Percentiles rank a stretch among this genome's conserved stretches.
These are phyloP conservation scores for Propithecus coquereli DNA, from an alignment of 2,113 vertebrate genomes.

Conservation along the genomic window DNA sequence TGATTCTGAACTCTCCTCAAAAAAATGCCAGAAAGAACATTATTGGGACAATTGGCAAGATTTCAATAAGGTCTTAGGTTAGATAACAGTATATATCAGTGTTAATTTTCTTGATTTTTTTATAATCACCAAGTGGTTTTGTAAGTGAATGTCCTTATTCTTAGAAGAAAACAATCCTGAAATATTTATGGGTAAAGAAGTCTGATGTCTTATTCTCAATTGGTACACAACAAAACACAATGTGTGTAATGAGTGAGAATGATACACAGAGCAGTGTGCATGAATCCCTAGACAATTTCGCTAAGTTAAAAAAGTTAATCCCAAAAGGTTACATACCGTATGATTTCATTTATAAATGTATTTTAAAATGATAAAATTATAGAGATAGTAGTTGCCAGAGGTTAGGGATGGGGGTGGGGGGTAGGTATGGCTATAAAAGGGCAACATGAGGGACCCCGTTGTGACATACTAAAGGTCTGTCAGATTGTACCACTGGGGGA, in stretches of 20 bases:
- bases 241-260: background rate
- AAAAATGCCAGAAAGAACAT: background rate
- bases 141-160: background rate
- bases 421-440: background rate
- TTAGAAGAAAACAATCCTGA: background rate
- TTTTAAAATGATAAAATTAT: background rate
- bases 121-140: background rate
- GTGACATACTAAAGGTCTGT: background rate
- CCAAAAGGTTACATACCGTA: background rate
- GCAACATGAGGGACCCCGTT: background rate
- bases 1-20: background rate
- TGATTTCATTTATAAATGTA: background rate
- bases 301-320: background rate
- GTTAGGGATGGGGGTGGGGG: background rate
- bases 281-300: background rate
- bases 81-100: background rate
- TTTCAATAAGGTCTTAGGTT: background rate
- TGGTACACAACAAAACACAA: background rate
- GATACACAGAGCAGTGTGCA: background rate
- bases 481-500: background rate
- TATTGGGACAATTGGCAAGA: background rate
- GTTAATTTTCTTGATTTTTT: background rate
- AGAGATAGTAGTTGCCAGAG: background rate
- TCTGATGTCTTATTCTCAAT: background rate
- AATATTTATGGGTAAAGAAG: background rate